Evolutionary conservation across 92 coral and sea anemone species (phyloP), one percentile per base, ranked within the genome.

Genomic region (Montipora capitata): DNA sequence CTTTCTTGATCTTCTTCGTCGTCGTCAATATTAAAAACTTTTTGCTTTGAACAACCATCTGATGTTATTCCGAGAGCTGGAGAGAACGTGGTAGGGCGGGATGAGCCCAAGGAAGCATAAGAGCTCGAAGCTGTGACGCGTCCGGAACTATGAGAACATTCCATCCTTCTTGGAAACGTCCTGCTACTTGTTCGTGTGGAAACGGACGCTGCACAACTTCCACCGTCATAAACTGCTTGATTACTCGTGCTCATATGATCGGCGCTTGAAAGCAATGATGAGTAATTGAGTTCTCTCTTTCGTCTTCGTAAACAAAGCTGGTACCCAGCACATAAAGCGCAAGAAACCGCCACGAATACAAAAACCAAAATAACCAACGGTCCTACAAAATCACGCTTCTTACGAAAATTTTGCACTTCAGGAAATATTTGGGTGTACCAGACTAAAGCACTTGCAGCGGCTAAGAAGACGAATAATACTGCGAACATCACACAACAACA

Each of bases 381-480:
- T 7, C 99, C 99, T 0, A 88, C 81, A 1, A 2, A 67, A 3
- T 89, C 83, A 16, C 2, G 56, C n/a, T 42, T 41, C 8, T 88
- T 74, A 13, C 85, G 41, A 17, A 8, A 58, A 13, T 5, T 0
- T 71, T 43, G 71, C 4, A 1, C 43, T 66, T 89, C 82, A 5
- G 89, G 83, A 14, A 76, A 67, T 35, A 67, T 35, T 2, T 15
- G 0, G 14, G 12, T 7, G 43, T 43, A 78, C 58, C 82, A 78
- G 4, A 68, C 57, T 51, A 69, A 10, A 3, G 38, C 11, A 68
- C 41, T 14, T 7, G 15, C 76, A 54, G 68, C 9, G 51, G 77
- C 40, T 10, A 81, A 14, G 27, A 81, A 52, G 3, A 3, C 1
- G 15, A 81, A 81, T 11, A 81, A 54, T 68, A 81, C 40, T 17